Base-by-base conservation (phyloP, 92 coral and sea anemone genomes). In the Epizoanthus illoricatus region DNA sequence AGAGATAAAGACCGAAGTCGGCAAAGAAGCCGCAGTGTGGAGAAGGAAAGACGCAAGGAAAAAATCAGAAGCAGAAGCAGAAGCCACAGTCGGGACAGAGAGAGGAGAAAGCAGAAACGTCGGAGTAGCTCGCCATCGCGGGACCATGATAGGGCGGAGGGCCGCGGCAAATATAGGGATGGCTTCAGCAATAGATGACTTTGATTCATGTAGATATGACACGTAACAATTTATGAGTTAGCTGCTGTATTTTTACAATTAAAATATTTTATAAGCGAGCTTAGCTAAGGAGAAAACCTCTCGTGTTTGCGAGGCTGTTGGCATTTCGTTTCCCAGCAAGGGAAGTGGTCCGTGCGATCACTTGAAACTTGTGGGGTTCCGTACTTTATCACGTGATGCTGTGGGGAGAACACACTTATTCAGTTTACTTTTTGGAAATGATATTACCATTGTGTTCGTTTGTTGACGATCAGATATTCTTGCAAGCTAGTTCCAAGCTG, bases 71-170 rank as follows among this genome's bases (percentile, higher is more conserved):
- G 69, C 86, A 69, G 45, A 84, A 93, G 69, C 84, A 88, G 61
- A 83, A 89, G 86, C 74, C 91, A 89, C 47, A 93, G 97, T 74
- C 65, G 85, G 39, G 97, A 88, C 85, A 80, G 75, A 82, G 90
- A 86, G 7, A 79, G 72, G 39, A 74, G 20, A 49, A 70, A 36
- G 21, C 74, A 80, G 24, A 66, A 69, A 52, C 76, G 20, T 69
- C 13, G 57, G 20, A 76, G 81, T 61, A 19, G 47, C 19, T 78
- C 71, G 23, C 82, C 52, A 5, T 42, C 67, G 4, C 71, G 71
- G 13, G 82, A 63, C 42, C 16, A 78, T 78, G 82, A 64, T 39
- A 78, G 67, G 42, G 71, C 63, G 6, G 13, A 24, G 71, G 65
- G 71, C 42, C 82, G 82, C 3, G 23, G 57, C 16, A 78, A 62